Evolutionary conservation across 2,888 invertebrate genomes (phyloP).

Genomic region (Lymantria dispar): DNA sequence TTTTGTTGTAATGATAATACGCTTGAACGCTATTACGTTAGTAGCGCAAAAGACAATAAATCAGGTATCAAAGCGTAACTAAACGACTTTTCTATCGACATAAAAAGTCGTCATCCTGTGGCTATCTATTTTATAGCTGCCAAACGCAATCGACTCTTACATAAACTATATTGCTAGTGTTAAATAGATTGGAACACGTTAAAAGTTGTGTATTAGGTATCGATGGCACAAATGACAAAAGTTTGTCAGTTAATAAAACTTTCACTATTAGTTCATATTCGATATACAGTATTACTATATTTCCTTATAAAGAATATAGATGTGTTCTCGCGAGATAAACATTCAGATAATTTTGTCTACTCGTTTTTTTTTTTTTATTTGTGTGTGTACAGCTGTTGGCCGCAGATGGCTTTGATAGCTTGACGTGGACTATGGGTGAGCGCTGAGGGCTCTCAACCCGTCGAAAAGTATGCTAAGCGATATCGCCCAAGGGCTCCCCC

Average conservation of each 20-base stretch:
- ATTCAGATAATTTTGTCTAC: too few species aligned
- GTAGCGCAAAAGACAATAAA: background rate
- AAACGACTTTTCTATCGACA: background rate
- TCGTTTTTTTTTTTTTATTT: too few species aligned
- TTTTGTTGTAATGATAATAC: too few species aligned
- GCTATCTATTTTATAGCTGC: background rate
- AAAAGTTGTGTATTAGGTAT: slow-evolving; percentile 7
- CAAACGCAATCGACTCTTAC: background rate
- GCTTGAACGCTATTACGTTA: too few species aligned
- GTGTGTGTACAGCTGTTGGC: too few species aligned
- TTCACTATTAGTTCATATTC: slow-evolving; percentile 12
- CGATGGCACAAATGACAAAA: slow-evolving; percentile 13
- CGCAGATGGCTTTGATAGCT: too few species aligned
- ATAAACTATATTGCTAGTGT: background rate
- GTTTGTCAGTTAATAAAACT: slow-evolving; percentile 14
- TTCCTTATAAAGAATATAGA: background rate
- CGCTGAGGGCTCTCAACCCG: too few species aligned
- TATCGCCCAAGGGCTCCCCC: too few species aligned
- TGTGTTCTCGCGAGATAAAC: background rate
- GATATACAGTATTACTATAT: slow-evolving; percentile 1
- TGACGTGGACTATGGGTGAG: too few species aligned
- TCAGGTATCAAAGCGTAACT: background rate
- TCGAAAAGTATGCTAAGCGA: too few species aligned
- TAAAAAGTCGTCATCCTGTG: background rate
- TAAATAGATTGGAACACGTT: background rate